These are phyloP conservation scores for Cantharis lateralis DNA, from an alignment of 2,888 invertebrate species.

Conservation along the genomic window DNA sequence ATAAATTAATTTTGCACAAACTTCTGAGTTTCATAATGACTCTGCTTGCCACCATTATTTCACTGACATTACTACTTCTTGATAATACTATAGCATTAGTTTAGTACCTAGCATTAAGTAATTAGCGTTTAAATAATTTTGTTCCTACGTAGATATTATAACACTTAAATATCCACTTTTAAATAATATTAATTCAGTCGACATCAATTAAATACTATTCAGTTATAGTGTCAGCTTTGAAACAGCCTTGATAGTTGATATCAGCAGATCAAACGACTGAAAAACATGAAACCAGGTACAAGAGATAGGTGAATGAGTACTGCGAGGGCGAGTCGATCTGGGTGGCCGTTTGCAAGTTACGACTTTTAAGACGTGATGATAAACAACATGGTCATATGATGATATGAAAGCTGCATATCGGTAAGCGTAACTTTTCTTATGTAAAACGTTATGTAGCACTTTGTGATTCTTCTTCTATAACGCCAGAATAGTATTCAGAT, in stretches of 20 bases:
- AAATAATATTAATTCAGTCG: slow-evolving; percentile 18
- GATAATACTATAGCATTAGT: not conserved
- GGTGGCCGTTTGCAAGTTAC: slow-evolving; percentile 30
- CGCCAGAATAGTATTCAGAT: slow-evolving; percentile 7
- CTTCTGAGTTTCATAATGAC: not conserved
- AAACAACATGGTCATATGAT: slow-evolving; percentile 30
- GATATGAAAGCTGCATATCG: slow-evolving; percentile 28
- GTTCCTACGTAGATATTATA: not conserved
- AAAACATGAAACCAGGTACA: slow-evolving; percentile 27
- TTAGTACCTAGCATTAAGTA: not conserved
- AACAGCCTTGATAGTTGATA: slow-evolving; percentile 26
- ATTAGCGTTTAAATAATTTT: not conserved
- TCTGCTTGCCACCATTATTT: not conserved
- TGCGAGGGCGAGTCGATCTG: slow-evolving; percentile 32
- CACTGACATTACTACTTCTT: not conserved
- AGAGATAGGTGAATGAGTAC: slow-evolving; percentile 17
- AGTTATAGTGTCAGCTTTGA: slow-evolving; percentile 28
- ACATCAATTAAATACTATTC: slow-evolving; percentile 30
- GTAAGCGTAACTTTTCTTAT: slow-evolving; percentile 23
- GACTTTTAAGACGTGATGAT: slow-evolving; percentile 29
- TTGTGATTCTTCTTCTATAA: slow-evolving; percentile 18
- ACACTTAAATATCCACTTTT: not conserved
- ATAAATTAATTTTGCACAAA: not conserved
- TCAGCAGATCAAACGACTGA: slow-evolving; percentile 31
- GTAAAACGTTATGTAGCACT: slow-evolving; percentile 26